Conservation (phyloP, 1,140 invertebrate species). For the Eupeodes corollae region DNA sequence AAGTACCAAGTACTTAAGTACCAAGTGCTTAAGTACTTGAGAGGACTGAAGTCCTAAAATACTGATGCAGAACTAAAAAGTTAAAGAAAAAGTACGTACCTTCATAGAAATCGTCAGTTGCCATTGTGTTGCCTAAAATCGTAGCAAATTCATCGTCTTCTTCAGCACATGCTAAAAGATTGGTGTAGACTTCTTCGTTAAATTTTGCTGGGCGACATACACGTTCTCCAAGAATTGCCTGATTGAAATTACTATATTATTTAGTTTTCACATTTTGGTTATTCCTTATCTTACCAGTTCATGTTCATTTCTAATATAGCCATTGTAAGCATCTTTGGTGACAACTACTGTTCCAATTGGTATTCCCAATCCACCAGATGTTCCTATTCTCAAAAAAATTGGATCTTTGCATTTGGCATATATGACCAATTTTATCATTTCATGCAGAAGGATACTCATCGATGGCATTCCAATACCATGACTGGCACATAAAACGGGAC, state of each 20-base stretch:
- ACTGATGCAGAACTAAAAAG: not conserved
- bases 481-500: slow-evolving; percentile 39
- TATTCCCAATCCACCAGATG: slow-evolving; percentile 80
- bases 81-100: too few relatives aligned
- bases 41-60: too few relatives aligned
- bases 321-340: slow-evolving; percentile 74
- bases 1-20: too few relatives aligned
- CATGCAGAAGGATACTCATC: slow-evolving; percentile 80
- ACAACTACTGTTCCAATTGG: slow-evolving; percentile 79
- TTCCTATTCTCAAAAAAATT: slow-evolving; percentile 82
- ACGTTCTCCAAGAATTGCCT: slow-evolving; percentile 79
- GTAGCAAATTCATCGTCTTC: slow-evolving; percentile 59
- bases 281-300: slow-evolving; percentile 54
- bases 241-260: slow-evolving; percentile 7
- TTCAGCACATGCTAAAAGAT: slow-evolving; percentile 57
- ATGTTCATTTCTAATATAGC: slow-evolving; percentile 54
- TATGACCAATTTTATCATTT: slow-evolving; percentile 84
- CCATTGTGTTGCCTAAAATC: slow-evolving; percentile 78
- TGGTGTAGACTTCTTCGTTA: slow-evolving; percentile 61
- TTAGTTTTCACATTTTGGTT: slow-evolving; percentile 52
- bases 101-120: slow-evolving; percentile 93
- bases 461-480: slow-evolving; percentile 91
- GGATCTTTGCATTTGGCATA: slow-evolving; percentile 79
- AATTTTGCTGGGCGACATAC: slow-evolving; percentile 68
- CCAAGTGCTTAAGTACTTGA: too few relatives aligned